phyloP scores from a whole-genome alignment of 2,888 invertebrate genomes.

The Proisotoma minuta region DNA sequence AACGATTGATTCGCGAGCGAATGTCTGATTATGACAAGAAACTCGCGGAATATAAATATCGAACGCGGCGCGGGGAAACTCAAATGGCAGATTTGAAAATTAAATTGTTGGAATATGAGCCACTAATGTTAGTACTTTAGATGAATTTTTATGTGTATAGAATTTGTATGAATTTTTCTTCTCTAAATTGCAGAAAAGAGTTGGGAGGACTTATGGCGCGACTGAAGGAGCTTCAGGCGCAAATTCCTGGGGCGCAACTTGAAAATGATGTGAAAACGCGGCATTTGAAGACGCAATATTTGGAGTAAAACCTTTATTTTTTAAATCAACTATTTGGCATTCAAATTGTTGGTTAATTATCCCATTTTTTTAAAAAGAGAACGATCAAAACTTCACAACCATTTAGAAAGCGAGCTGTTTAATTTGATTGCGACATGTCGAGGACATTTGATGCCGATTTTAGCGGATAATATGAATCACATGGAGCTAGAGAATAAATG shows the following conservation, averaged over 20 bases:
- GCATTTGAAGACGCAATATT: constrained; percentile 43
- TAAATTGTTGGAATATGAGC: constrained; percentile 38
- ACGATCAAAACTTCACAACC: constrained; percentile 38
- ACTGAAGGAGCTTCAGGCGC: constrained; percentile 34
- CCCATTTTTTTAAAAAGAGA: constrained; percentile 27
- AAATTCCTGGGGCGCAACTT: constrained; percentile 40
- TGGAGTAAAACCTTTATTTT: constrained; percentile 28
- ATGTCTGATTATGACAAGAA: constrained; percentile 31
- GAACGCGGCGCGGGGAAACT: constrained; percentile 28
- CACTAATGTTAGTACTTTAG: constrained; percentile 34
- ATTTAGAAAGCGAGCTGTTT: constrained; percentile 41
- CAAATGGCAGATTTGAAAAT: constrained; percentile 26
- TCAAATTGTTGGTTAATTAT: background rate
- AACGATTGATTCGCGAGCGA: constrained; percentile 29
- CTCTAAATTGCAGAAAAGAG: constrained; percentile 25
- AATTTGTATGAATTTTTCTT: background rate
- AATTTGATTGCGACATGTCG: constrained; percentile 35
- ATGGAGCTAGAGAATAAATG: constrained; percentile 36
- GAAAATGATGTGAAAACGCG: constrained; percentile 43
- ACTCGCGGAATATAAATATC: constrained; percentile 21
- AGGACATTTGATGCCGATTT: constrained; percentile 42
- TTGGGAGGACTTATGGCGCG: constrained; percentile 34
- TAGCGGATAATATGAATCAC: constrained; percentile 36
- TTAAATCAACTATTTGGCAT: background rate
- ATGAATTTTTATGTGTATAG: background rate